Conservation (phyloP, 2,888 invertebrate genomes). For the Hyppa rectilinea region DNA sequence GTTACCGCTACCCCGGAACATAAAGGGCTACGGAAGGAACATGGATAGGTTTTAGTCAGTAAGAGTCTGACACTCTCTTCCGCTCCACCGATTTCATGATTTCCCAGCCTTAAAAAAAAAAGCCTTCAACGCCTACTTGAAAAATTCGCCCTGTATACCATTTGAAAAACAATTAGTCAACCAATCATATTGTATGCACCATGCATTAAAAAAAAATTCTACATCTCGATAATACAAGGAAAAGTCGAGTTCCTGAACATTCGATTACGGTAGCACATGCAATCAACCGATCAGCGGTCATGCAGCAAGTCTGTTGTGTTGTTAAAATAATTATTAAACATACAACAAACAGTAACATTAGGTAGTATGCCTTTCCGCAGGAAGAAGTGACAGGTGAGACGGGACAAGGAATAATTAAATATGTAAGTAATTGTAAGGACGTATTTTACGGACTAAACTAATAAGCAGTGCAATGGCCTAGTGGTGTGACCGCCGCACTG, state of each 20-base stretch:
- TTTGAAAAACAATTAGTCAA: background rate
- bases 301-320: conserved; percentile 20
- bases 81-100: too few relatives aligned
- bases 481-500: too few relatives aligned
- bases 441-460: too few relatives aligned
- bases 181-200: background rate
- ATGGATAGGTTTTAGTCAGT: too few relatives aligned
- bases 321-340: conserved; percentile 32
- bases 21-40: too few relatives aligned
- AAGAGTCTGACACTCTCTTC: too few relatives aligned
- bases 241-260: conserved; percentile 38
- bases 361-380: conserved; percentile 49
- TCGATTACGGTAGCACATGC: conserved; percentile 40
- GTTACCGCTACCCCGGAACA: too few relatives aligned
- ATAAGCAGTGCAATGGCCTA: too few relatives aligned
- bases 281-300: conserved; percentile 34
- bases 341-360: conserved; percentile 24
- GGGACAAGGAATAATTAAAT: conserved; percentile 19
- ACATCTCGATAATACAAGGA: conserved; percentile 26
- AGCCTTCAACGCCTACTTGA: too few relatives aligned
- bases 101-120: too few relatives aligned
- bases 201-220: conserved; percentile 1
- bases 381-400: conserved; percentile 28
- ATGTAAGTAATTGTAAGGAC: background rate
- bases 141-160: too few relatives aligned